Evolutionary conservation across 2,797 vertebrate genomes (phyloP), one percentile per base, ranked within the genome.

Genomic region (Apogon talboti): DNA sequence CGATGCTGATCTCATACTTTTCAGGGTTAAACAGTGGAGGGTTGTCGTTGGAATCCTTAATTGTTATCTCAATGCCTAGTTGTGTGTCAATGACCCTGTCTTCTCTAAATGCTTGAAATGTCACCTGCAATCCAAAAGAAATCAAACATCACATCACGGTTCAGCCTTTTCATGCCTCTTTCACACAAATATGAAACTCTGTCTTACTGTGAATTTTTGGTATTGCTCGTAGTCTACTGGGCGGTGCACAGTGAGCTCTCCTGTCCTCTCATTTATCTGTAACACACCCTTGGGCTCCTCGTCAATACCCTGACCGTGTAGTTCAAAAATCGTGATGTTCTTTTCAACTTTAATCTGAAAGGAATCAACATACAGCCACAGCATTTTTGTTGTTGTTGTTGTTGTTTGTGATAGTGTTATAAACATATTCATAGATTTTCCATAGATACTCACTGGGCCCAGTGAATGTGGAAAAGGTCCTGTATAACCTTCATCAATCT

Each of bases 1-100:
- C 30, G 13, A 92, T n/a, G 11, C 0, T 56, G 40, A 53, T 4
- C 4, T 57, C 0, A 12, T 90, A 91, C 0, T 0, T 2, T 0
- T 46, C 4, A 0, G 0, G 0, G 0, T 42, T 14, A 76, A 93
- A 94, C n/a, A 2, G 1, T 3, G 93, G 94, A 3, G 83, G 0
- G 19, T 93, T 57, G 71, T 94, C 94, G 61, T 94, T 94, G 46
- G 87, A 44, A 33, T 94, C 93, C 0, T 33, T 1, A 13, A 94
- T 78, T 1, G 21, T 3, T 44, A 94, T 59, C 44, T 89, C 76
- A 51, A 94, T 54, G 3, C 85, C 87, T 1, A 94, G 90, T 13
- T 42, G 48, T 7, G 84, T 90, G 47, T 83, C 83, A 10, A 90
- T 0, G 1, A 0, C 0, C 0, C 38, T 0, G 0, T 37, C 53